These are phyloP conservation scores for Ochropleura plecta DNA, from an alignment of 2,888 invertebrate genomes.

Conservation along the genomic window DNA sequence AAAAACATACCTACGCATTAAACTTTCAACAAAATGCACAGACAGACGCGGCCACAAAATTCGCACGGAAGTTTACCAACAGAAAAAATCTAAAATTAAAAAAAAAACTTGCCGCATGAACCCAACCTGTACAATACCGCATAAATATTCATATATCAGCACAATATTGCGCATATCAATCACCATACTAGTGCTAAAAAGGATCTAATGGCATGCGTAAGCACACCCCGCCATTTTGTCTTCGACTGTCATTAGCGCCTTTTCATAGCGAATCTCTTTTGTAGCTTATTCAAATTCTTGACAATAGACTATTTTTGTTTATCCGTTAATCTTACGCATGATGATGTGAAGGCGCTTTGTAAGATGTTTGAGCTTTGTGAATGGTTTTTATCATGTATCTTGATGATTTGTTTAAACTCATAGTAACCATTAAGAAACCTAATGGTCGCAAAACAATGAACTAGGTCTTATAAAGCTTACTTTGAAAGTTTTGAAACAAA, in stretches of 20 bases:
- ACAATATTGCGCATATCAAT: constrained; percentile 89
- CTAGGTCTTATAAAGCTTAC: background rate
- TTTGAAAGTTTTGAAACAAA: background rate
- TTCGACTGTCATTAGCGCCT: constrained; percentile 88
- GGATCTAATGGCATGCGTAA: constrained; percentile 85
- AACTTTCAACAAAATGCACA: constrained; percentile 35
- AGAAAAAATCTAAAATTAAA: constrained; percentile 68
- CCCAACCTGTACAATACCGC: constrained; percentile 81
- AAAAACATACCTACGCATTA: constrained; percentile 15
- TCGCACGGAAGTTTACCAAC: constrained; percentile 81
- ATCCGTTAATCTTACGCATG: constrained; percentile 72
- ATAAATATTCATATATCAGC: constrained; percentile 87
- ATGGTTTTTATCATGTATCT: background rate
- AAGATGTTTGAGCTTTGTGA: constrained; percentile 6
- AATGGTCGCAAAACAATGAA: background rate
- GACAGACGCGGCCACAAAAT: constrained; percentile 61
- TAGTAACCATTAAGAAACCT: background rate
- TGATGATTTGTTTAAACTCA: background rate
- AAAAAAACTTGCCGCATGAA: constrained; percentile 70
- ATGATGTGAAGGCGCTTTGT: constrained; percentile 48
- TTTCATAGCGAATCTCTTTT: constrained; percentile 74
- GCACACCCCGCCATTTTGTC: constrained; percentile 85
- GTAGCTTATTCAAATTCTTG: constrained; percentile 81
- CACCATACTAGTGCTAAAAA: constrained; percentile 86
- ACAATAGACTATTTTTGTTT: constrained; percentile 88